Conservation (phyloP, 2,888 invertebrate genomes). For the Colostygia pectinataria region DNA sequence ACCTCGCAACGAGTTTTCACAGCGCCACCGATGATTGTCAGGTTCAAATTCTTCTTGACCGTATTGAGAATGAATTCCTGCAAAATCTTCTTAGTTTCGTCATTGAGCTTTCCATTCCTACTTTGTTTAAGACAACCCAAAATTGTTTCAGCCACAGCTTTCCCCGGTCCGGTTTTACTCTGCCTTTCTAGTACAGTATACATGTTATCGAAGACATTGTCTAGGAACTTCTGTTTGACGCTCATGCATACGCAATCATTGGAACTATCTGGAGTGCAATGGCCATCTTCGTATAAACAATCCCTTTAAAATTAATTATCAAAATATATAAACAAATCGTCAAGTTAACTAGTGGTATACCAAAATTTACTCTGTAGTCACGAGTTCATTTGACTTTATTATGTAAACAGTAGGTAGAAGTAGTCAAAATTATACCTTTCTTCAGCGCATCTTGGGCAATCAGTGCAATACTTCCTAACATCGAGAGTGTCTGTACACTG, state of each 20-base stretch:
- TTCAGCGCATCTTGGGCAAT: conserved; percentile 63
- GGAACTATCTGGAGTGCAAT: conserved; percentile 50
- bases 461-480: conserved; percentile 56
- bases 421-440: conserved; percentile 31
- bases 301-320: conserved; percentile 33
- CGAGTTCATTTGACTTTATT: too few relatives aligned
- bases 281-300: conserved; percentile 49
- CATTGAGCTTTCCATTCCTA: conserved; percentile 66
- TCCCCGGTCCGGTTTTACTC: conserved; percentile 53
- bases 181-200: conserved; percentile 63
- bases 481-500: conserved; percentile 59
- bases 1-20: conserved; percentile 76
- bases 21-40: conserved; percentile 73
- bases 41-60: conserved; percentile 67
- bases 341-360: too few relatives aligned
- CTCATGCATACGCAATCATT: conserved; percentile 64
- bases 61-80: conserved; percentile 64
- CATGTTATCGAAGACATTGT: conserved; percentile 76
- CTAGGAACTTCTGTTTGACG: conserved; percentile 64
- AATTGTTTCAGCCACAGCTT: conserved; percentile 59
- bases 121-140: conserved; percentile 58
- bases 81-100: conserved; percentile 53
- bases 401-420: background rate
- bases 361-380: too few relatives aligned
- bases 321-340: background rate